Conservation (phyloP, 1,140 invertebrate genomes). For the Procambarus clarkii region DNA sequence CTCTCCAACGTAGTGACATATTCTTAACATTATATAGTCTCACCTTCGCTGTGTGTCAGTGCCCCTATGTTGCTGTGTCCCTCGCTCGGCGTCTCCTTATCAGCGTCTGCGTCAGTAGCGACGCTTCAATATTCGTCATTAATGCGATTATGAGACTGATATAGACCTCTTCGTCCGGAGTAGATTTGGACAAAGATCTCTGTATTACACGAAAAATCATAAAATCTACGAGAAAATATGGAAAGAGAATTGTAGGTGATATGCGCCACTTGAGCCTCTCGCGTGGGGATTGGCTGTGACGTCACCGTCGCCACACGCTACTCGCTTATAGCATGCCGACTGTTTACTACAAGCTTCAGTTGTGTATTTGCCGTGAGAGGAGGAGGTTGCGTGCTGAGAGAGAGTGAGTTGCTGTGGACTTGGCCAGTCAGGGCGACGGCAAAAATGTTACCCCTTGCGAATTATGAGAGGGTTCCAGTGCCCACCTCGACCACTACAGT, state of each 20-base stretch:
- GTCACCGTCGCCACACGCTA: constrained; percentile 49
- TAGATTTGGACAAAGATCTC: background rate
- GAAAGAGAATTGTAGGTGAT: constrained; percentile 3
- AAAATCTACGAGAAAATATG: constrained; percentile 58
- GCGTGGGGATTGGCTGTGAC: constrained; percentile 31
- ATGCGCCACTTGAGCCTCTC: background rate
- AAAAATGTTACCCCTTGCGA: constrained; percentile 61
- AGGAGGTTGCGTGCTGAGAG: constrained; percentile 29
- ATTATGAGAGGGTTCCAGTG: constrained; percentile 51
- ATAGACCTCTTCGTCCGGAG: too few species aligned
- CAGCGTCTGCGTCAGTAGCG: too few species aligned
- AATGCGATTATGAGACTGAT: too few species aligned
- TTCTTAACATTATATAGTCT: background rate
- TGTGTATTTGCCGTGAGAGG: constrained; percentile 55
- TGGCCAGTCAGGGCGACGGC: constrained; percentile 44
- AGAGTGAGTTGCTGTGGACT: constrained; percentile 56
- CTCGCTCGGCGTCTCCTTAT: too few species aligned
- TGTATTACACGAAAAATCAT: constrained; percentile 30
- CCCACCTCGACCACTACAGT: constrained; percentile 31
- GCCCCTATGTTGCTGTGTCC: too few species aligned
- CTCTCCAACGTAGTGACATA: constrained; percentile 51
- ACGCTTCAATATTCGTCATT: too few species aligned
- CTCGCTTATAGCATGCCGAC: constrained; percentile 48
- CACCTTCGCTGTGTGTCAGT: background rate
- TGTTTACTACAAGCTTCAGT: constrained; percentile 61